Conservation (phyloP, 2,113 vertebrate genomes). For the Drymodes brunneopygia region DNA sequence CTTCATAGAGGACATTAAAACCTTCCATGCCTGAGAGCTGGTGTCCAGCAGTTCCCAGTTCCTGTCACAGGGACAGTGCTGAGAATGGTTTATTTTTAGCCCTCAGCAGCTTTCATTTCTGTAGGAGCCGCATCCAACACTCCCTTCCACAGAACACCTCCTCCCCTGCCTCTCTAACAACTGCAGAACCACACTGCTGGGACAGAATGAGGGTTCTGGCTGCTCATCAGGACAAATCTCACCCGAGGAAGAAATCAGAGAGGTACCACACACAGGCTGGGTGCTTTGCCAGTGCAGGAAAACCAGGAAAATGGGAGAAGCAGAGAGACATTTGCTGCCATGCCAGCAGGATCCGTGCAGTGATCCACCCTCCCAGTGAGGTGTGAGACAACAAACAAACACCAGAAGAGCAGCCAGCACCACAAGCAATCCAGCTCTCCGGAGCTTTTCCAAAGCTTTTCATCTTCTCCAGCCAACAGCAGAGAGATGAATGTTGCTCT, state of each 20-base stretch:
- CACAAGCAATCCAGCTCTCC: not conserved
- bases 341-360: not conserved
- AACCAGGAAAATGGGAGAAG: not conserved
- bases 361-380: fast-evolving
- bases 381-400: not conserved
- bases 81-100: not conserved
- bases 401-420: not conserved
- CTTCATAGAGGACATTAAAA: not conserved
- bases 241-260: fast-evolving
- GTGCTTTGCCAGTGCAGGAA: not conserved
- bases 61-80: not conserved
- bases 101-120: not conserved
- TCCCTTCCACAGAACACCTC: not conserved
- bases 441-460: not conserved
- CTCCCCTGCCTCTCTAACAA: not conserved
- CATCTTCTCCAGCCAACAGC: not conserved
- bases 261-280: not conserved
- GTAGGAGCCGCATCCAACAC: fast-evolving
- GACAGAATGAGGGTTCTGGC: not conserved
- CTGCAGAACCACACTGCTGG: not conserved
- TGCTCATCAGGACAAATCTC: not conserved
- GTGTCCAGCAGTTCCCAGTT: not conserved
- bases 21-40: fast-evolving
- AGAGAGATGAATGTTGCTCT: not conserved
- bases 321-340: fast-evolving